Percentiles rank a stretch among this genome's conserved stretches.
Evolutionary conservation across 2,113 vertebrate genomes (phyloP).

Genomic region (Cryptoleucopteryx plumbea): DNA sequence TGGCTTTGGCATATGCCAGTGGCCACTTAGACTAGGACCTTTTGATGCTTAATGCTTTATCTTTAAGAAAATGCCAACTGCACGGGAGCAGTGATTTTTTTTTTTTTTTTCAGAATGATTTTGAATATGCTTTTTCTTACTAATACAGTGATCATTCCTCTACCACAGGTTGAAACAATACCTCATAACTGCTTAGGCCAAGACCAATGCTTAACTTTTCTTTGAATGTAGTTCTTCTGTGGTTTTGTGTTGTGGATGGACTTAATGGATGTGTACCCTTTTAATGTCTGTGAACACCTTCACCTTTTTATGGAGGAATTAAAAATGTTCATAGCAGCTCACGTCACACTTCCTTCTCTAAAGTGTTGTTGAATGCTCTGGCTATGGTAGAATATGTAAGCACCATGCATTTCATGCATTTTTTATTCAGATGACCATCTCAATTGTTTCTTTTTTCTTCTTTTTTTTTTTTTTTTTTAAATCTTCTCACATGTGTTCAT

Average conservation of each 20-base stretch:
- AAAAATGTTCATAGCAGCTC: not conserved
- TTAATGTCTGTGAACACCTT: conserved; percentile 28
- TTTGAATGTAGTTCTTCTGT: conserved; percentile 40
- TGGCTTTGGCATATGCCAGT: not conserved
- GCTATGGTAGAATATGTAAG: not conserved
- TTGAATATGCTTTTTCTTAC: not conserved
- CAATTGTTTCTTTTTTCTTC: not conserved
- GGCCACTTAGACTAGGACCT: not conserved
- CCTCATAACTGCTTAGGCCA: conserved; percentile 43
- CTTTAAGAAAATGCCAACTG: not conserved
- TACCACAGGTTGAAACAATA: conserved; percentile 24
- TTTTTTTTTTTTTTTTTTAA: not conserved
- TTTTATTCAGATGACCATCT: conserved; percentile 7
- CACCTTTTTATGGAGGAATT: conserved; percentile 19
- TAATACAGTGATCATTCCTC: not conserved
- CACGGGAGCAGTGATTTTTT: not conserved
- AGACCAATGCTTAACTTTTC: conserved; percentile 10
- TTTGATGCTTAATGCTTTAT: conserved; percentile 1
- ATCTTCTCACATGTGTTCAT: conserved; percentile 12
- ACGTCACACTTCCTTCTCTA: not conserved
- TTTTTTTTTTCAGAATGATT: not conserved
- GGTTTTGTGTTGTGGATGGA: conserved; percentile 34
- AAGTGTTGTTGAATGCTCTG: conserved; percentile 34
- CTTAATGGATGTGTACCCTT: conserved; percentile 50
- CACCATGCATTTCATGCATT: not conserved